Evolutionary conservation across 2,113 vertebrate species (phyloP), one percentile per base, ranked within the genome.

Genomic region (Anas platyrhynchos): DNA sequence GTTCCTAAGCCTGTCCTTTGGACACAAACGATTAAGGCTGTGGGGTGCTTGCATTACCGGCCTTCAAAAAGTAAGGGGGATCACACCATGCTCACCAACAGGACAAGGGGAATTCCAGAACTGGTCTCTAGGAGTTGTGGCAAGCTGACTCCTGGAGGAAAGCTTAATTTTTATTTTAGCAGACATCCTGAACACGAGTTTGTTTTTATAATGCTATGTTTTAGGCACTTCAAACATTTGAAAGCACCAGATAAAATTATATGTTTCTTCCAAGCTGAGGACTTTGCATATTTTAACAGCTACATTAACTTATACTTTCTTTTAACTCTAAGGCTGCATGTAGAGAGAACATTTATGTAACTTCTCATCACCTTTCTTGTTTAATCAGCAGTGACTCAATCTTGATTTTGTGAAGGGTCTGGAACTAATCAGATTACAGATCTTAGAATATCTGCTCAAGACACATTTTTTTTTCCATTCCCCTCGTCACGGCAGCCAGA

Each of bases 201-300:
- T 93, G 77, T 72, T 87, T 91, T 88, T 48, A 4, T 54, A 84
- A 6, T 22, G 11, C 79, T 67, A 3, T 43, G 13, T 76, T 93
- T 94, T 81, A 94, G 44, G 75, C 63, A 23, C 89, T 91, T 92
- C 79, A 86, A 86, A 88, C 41, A n/a, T 76, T 50, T 80, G 54
- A 87, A 91, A 56, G 44, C 56, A 50, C 62, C 66, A 69, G 78
- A 81, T 81, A 67, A 89, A 94, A 93, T 87, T 83, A 62, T 52
- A 43, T 81, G 80, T 94, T 92, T 94, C 76, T 94, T 67, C 79
- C 26, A 50, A 67, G 59, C 16, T 2, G 90, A 79, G 59, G 41
- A 46, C 43, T 92, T 84, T 77, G 93, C 77, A 50, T 84, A 95
- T 91, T 94, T 93, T 91, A 86, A 50, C 26, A 16, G 86, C 79